Conservation (phyloP, 2,113 vertebrate genomes). For the Taxidea taxus region DNA sequence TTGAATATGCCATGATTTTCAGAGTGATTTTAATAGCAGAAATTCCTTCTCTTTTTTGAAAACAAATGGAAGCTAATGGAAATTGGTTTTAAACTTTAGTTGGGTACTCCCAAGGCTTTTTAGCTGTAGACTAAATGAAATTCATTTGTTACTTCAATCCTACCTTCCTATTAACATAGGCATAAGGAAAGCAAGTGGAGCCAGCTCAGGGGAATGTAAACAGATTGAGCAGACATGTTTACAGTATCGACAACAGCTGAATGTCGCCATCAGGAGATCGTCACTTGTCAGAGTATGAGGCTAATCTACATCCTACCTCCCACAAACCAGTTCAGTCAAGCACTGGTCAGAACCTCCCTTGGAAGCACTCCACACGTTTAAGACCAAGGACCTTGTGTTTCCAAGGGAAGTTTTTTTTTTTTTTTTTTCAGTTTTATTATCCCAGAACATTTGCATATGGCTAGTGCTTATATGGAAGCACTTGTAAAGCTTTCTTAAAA, state of each 20-base stretch:
- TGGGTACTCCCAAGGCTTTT: conserved; percentile 52
- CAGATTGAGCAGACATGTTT: conserved; percentile 65
- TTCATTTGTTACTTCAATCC: conserved; percentile 68
- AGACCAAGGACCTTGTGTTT: neutral
- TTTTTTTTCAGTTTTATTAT: neutral
- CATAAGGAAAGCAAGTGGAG: conserved; percentile 48
- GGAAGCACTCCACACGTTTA: neutral
- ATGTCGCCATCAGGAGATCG: neutral
- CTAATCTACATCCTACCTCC: neutral
- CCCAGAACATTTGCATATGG: neutral
- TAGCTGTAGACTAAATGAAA: conserved; percentile 53
- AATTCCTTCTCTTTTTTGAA: conserved; percentile 53
- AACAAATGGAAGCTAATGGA: conserved; percentile 56
- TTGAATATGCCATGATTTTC: conserved; percentile 38
- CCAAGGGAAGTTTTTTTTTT: neutral
- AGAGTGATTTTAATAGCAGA: conserved; percentile 44
- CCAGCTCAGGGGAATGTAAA: conserved; percentile 44
- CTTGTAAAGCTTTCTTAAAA: conserved; percentile 43
- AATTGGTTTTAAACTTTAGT: conserved; percentile 57
- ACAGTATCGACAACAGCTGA: conserved; percentile 55
- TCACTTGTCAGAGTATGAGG: conserved; percentile 42
- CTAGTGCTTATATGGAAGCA: neutral
- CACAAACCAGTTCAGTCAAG: neutral
- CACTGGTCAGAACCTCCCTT: neutral
- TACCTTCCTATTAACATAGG: conserved; percentile 63